Percentiles rank a stretch among this genome's conserved stretches.
Conservation (phyloP, 2,797 vertebrate species). For the Aphelocoma californica region DNA sequence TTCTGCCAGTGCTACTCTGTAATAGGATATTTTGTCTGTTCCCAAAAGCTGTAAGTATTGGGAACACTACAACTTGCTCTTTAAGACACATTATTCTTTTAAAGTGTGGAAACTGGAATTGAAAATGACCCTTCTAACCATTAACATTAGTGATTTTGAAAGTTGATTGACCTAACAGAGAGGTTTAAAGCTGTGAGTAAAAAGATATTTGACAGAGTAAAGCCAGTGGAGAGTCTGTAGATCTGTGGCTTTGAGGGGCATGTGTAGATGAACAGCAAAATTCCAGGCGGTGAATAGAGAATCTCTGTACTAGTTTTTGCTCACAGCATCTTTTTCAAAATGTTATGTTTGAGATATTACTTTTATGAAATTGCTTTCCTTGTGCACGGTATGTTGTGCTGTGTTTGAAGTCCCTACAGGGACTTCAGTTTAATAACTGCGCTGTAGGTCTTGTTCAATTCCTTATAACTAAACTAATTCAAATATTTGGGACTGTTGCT, state of each 20-base stretch:
- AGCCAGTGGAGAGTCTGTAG: neutral
- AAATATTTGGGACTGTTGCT: slow-evolving; percentile 31
- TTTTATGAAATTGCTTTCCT: slow-evolving; percentile 46
- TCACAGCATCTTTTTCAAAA: slow-evolving; percentile 13
- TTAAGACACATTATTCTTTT: neutral
- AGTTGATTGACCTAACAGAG: neutral
- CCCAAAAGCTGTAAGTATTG: neutral
- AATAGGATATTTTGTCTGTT: neutral
- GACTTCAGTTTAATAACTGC: slow-evolving; percentile 16
- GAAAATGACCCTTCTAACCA: neutral
- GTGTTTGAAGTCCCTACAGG: slow-evolving; percentile 9
- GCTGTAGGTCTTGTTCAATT: neutral
- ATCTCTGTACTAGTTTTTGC: neutral
- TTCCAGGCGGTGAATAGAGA: neutral
- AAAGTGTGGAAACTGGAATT: neutral
- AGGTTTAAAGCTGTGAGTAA: neutral
- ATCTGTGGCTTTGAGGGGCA: neutral
- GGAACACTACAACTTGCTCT: neutral
- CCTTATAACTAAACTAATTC: slow-evolving; percentile 20
- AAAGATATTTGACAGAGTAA: neutral
- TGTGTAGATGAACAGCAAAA: neutral
- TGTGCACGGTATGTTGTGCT: neutral
- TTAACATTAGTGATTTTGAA: neutral
- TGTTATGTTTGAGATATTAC: neutral
- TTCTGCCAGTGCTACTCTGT: neutral